Conservation (phyloP, 1,140 invertebrate species). For the Ostrea edulis region DNA sequence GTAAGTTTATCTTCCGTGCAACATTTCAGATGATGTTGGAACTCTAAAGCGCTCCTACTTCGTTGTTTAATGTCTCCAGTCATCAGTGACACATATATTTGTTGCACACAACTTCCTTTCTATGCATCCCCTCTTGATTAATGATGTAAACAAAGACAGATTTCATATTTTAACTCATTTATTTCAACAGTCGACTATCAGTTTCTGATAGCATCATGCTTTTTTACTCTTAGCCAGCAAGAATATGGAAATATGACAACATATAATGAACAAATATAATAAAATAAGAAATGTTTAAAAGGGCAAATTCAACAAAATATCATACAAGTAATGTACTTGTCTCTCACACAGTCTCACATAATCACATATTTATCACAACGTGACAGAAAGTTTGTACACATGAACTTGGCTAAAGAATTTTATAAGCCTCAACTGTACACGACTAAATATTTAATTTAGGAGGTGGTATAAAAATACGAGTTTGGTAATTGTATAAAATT, state of each 20-base stretch:
- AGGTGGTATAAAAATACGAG: slow-evolving; percentile 26
- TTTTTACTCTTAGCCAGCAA: slow-evolving; percentile 37
- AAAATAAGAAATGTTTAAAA: slow-evolving; percentile 30
- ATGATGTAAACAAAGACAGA: neutral
- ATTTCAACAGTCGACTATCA: slow-evolving; percentile 32
- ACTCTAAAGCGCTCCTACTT: too few species aligned
- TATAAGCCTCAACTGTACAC: slow-evolving; percentile 9
- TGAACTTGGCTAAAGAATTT: slow-evolving; percentile 25
- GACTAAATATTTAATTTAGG: slow-evolving; percentile 23
- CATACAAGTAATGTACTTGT: slow-evolving; percentile 25
- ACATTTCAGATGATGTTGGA: too few species aligned
- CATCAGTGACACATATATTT: too few species aligned
- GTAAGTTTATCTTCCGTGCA: too few species aligned
- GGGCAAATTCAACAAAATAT: slow-evolving; percentile 28
- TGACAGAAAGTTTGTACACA: slow-evolving; percentile 15
- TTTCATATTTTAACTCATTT: slow-evolving; percentile 33
- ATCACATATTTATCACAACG: slow-evolving; percentile 29
- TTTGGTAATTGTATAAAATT: slow-evolving; percentile 31
- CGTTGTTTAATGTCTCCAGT: too few species aligned
- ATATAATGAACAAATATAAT: slow-evolving; percentile 34
- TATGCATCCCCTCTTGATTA: neutral
- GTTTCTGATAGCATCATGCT: slow-evolving; percentile 13
- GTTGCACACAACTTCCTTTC: neutral
- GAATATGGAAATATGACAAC: slow-evolving; percentile 29
- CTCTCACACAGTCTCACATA: neutral